Conservation (phyloP, 2,113 vertebrate genomes). For the Vidua chalybeata region DNA sequence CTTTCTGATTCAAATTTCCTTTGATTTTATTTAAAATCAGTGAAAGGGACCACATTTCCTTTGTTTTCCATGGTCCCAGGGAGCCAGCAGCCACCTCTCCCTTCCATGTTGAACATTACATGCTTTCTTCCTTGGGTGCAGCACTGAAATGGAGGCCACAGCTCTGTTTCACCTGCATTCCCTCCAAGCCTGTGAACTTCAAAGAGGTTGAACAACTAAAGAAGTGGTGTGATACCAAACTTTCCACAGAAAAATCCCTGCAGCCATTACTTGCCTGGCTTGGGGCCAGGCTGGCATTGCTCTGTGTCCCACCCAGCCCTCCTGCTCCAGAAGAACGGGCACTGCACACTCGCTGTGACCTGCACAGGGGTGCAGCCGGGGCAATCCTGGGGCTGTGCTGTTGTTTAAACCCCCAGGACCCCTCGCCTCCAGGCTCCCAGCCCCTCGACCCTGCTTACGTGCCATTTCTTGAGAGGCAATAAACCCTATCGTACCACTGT, state of each 20-base stretch:
- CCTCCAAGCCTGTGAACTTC: not conserved
- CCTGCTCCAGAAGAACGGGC: not conserved
- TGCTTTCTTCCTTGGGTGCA: not conserved
- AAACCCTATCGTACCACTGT: slow-evolving; percentile 77
- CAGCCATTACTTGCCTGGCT: slow-evolving; percentile 46
- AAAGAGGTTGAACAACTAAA: not conserved
- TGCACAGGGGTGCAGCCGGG: slow-evolving; percentile 16
- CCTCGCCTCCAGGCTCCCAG: slow-evolving; percentile 44
- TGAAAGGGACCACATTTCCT: not conserved
- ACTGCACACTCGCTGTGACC: slow-evolving; percentile 2
- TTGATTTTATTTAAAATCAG: not conserved
- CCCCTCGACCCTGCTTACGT: slow-evolving; percentile 62
- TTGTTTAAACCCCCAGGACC: slow-evolving; percentile 30
- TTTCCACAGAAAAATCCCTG: not conserved
- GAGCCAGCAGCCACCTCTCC: slow-evolving; percentile 24
- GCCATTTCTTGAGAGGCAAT: slow-evolving; percentile 79
- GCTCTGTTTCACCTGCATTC: slow-evolving; percentile 29
- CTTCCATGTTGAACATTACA: rapidly evolving
- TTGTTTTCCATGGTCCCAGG: not conserved
- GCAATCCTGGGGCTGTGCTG: slow-evolving; percentile 54
- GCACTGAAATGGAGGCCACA: not conserved
- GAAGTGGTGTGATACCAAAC: not conserved
- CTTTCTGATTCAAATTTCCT: not conserved
- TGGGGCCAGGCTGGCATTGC: slow-evolving; percentile 42
- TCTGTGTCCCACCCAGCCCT: slow-evolving; percentile 13